Conservation (phyloP, 53 echinoderm and acorn worm genomes). For the Paracentrotus lividus region DNA sequence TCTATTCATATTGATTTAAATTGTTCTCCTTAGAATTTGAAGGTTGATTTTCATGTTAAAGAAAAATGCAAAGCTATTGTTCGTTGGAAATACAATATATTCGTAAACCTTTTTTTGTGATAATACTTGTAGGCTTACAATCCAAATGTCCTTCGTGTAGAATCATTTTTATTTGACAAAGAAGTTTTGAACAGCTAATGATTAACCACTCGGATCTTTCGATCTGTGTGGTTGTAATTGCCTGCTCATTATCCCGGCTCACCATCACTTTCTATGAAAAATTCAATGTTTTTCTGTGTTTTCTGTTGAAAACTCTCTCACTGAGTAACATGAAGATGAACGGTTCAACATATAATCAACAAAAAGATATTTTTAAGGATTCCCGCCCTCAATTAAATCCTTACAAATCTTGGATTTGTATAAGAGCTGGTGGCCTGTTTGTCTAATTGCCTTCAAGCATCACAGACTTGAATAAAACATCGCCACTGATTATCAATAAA, state of each 20-base stretch:
- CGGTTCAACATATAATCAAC: neutral
- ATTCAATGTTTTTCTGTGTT: slow-evolving; percentile 1
- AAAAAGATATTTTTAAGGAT: neutral
- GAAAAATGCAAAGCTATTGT: neutral
- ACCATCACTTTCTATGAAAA: slow-evolving; percentile 38
- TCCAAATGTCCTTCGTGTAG: neutral
- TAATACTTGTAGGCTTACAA: neutral
- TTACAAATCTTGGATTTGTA: neutral
- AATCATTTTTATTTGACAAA: neutral
- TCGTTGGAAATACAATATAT: neutral
- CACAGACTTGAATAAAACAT: neutral
- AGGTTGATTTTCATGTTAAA: neutral
- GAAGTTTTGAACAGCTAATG: neutral
- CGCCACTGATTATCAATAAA: slow-evolving; percentile 32
- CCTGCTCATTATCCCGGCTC: slow-evolving; percentile 4
- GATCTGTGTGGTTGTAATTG: slow-evolving; percentile 22
- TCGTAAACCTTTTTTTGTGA: neutral
- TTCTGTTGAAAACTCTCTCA: neutral
- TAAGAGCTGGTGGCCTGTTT: neutral
- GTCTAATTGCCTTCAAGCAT: neutral
- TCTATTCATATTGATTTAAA: slow-evolving; percentile 7
- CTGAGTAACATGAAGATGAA: neutral
- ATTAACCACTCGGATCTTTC: neutral
- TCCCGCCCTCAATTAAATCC: slow-evolving; percentile 22
- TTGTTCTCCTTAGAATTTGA: neutral